Evolutionary conservation across 2,888 invertebrate species (phyloP).

Genomic region (Palloptera scutellata): DNA sequence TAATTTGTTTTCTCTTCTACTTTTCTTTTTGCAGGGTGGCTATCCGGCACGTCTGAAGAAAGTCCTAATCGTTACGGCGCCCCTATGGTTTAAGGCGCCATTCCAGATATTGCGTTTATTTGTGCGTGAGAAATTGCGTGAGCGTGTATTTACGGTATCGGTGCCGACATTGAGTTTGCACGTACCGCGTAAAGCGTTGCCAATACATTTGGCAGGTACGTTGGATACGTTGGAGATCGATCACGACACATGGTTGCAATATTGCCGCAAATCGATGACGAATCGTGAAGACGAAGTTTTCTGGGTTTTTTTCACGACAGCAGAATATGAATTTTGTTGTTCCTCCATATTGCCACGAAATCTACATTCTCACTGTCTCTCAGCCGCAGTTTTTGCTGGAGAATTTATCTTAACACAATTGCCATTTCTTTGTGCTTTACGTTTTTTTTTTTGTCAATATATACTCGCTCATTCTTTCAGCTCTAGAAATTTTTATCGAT

Average conservation of each 20-base stretch:
- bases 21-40: conserved; percentile 84
- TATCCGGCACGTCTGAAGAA: conserved; percentile 97
- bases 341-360: too few species aligned
- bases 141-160: conserved; percentile 94
- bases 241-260: conserved; percentile 87
- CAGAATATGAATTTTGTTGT: too few species aligned
- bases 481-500: too few species aligned
- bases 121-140: conserved; percentile 93
- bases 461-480: too few species aligned
- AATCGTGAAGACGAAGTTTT: conserved; percentile 73
- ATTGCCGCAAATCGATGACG: conserved; percentile 84
- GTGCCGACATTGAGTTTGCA: conserved; percentile 88
- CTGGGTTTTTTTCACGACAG: too few species aligned
- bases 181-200: conserved; percentile 89
- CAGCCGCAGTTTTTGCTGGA: too few species aligned
- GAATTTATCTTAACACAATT: too few species aligned
- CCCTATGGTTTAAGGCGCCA: conserved; percentile 97
- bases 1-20: not conserved
- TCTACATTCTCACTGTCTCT: too few species aligned
- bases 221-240: conserved; percentile 85
- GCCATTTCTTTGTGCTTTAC: too few species aligned
- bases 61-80: conserved; percentile 96
- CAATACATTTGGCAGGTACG: conserved; percentile 87
- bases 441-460: too few species aligned
- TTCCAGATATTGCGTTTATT: conserved; percentile 94